phyloP scores from a whole-genome alignment of 2,113 vertebrate genomes.

The Aleadryas rufinucha region DNA sequence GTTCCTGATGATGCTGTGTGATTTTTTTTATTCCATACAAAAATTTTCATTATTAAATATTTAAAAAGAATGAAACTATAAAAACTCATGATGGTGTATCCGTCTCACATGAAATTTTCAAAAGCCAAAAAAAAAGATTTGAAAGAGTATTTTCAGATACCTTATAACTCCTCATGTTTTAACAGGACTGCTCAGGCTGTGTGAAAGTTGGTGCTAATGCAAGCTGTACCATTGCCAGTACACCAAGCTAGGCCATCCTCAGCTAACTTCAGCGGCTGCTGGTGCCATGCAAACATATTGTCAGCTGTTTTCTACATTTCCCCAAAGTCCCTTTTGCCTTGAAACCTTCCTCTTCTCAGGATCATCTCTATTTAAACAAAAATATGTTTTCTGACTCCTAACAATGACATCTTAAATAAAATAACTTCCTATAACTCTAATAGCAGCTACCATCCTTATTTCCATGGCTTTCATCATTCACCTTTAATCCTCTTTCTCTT shows the following conservation, averaged over 20 bases:
- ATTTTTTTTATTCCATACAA: neutral
- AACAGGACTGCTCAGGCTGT: neutral
- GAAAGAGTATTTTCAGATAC: neutral
- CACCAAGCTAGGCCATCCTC: neutral
- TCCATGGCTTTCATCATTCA: slow-evolving; percentile 66
- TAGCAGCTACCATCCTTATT: slow-evolving; percentile 33
- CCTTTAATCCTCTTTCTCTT: slow-evolving; percentile 35
- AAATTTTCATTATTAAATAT: neutral
- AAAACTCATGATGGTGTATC: neutral
- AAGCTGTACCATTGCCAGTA: neutral
- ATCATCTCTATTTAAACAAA: neutral
- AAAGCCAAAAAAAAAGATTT: neutral
- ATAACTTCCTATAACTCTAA: neutral
- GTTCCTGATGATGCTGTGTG: neutral
- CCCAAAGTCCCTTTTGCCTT: neutral
- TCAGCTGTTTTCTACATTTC: neutral
- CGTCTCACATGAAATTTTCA: neutral
- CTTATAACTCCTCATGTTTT: neutral
- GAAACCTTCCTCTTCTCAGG: neutral
- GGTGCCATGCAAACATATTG: neutral
- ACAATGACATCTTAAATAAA: slow-evolving; percentile 15
- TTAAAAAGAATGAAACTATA: neutral
- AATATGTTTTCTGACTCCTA: neutral
- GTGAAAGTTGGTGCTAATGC: neutral
- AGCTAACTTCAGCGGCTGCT: neutral